Percentiles rank a stretch among this genome's conserved stretches.
These are phyloP conservation scores for Podilymbus podiceps DNA, from an alignment of 2,113 vertebrate species.

Conservation along the genomic window DNA sequence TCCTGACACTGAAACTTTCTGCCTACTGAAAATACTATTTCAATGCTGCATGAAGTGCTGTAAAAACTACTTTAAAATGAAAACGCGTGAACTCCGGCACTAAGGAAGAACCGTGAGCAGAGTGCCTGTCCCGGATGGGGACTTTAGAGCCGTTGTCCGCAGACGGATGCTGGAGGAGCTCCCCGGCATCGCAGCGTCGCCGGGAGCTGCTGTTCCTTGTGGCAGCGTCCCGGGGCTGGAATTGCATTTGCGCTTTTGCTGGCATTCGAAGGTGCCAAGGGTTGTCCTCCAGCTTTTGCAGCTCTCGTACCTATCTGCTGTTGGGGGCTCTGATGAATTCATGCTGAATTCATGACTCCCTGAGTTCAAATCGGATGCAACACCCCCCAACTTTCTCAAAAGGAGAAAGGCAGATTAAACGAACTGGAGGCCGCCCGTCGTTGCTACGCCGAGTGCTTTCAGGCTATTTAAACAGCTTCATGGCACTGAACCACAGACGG, in stretches of 20 bases:
- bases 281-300: not conserved
- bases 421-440: too few relatives aligned
- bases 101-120: not conserved
- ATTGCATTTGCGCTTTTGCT: not conserved
- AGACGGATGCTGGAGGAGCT: not conserved
- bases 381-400: not conserved
- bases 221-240: not conserved
- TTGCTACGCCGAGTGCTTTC: not conserved
- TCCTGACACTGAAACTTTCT: not conserved
- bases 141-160: not conserved
- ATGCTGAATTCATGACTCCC: not conserved
- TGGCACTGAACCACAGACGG: not conserved
- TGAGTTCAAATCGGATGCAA: not conserved
- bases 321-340: not conserved
- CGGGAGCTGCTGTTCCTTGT: not conserved
- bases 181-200: accelerated
- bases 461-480: not conserved
- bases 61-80: not conserved
- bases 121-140: not conserved
- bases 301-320: not conserved
- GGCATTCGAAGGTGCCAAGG: not conserved
- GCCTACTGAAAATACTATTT: not conserved
- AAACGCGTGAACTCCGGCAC: not conserved
- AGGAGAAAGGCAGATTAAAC: not conserved
- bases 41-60: not conserved